Base-by-base conservation (phyloP, 2,113 vertebrate species). In the Tetrao urogallus region DNA sequence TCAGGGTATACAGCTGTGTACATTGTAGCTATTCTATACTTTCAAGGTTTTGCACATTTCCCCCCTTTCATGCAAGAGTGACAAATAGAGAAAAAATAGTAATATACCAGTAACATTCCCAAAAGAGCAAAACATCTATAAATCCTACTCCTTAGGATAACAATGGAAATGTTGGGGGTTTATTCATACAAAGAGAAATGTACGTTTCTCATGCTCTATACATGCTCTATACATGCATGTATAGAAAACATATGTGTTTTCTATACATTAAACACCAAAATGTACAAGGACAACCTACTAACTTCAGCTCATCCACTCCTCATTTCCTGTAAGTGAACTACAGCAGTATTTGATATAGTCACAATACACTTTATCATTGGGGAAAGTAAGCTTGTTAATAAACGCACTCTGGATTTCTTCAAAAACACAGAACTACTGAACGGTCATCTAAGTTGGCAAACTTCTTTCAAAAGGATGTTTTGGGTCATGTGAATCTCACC, bases 401-500 rank as follows among this genome's bases (percentile, higher is more conserved):
- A 78, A 71, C 0, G 0, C 32, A 52, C 15, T 76, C 8, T 4
- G 9, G 27, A 79, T 67, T 85, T 66, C 82, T 86, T 64, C 38
- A 91, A 92, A 92, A 95, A 96, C 60, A 38, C 69, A 86, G 76
- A 90, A 90, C 63, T 81, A 84, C 72, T 18, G 64, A 81, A 50
- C 32, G 58, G 78, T 56, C 82, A 70, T n/a, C 11, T 4, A 63
- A 79, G 56, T 12, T 66, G 74, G 65, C 78, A 96, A 89, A 91
- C 90, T 90, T 64, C 27, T 77, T 95, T 79, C 69, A 84, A 91
- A 88, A 84, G 88, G 86, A 92, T 75, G 86, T 75, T 92, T 70
- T 58, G 40, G 54, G 90, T 97, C 94, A 95, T 42, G 81, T 86
- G 85, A 91, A 89, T 87, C 82, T 92, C 92, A 82, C 87, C 75